Conservation (phyloP, 1,140 invertebrate species). For the Drosophila ercepeae region DNA sequence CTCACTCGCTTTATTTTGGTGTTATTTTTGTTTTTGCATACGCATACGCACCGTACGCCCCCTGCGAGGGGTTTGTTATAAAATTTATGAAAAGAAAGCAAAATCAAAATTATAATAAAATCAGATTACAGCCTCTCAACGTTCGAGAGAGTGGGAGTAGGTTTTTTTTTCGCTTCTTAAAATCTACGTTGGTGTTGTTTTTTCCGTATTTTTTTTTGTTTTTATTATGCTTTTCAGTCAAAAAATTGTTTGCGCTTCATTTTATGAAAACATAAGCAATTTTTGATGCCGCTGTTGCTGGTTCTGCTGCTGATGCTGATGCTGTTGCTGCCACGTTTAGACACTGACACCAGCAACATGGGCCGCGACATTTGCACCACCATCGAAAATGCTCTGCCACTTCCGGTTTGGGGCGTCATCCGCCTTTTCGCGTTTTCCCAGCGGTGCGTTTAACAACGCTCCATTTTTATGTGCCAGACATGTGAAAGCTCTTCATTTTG, state of each 20-base stretch:
- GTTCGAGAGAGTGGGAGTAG: conserved; percentile 28
- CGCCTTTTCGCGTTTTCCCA: conserved; percentile 54
- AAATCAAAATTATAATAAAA: conserved; percentile 82
- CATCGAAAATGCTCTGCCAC: conserved; percentile 1
- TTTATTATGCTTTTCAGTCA: conserved; percentile 78
- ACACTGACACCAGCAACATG: conserved; percentile 71
- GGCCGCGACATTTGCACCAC: conserved; percentile 25
- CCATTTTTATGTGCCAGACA: conserved; percentile 79
- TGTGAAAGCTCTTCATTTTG: conserved; percentile 79
- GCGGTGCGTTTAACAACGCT: conserved; percentile 77
- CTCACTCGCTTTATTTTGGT: conserved; percentile 14
- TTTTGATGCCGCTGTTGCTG: conserved; percentile 57
- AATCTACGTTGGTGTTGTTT: conserved; percentile 38
- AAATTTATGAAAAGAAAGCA: conserved; percentile 82
- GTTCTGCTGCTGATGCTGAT: conserved; percentile 27
- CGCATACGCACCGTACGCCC: conserved; percentile 1
- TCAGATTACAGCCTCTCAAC: conserved; percentile 71
- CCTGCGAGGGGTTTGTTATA: conserved; percentile 65
- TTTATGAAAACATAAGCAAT: conserved; percentile 82
- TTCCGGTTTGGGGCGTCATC: conserved; percentile 25
- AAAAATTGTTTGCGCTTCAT: conserved; percentile 80
- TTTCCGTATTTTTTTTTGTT: conserved; percentile 42
- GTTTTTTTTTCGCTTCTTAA: conserved; percentile 24
- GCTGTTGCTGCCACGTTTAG: conserved; percentile 46
- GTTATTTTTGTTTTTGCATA: conserved; percentile 20